Conservation (phyloP, 2,113 vertebrate species). For the Oenanthe oenanthe region DNA sequence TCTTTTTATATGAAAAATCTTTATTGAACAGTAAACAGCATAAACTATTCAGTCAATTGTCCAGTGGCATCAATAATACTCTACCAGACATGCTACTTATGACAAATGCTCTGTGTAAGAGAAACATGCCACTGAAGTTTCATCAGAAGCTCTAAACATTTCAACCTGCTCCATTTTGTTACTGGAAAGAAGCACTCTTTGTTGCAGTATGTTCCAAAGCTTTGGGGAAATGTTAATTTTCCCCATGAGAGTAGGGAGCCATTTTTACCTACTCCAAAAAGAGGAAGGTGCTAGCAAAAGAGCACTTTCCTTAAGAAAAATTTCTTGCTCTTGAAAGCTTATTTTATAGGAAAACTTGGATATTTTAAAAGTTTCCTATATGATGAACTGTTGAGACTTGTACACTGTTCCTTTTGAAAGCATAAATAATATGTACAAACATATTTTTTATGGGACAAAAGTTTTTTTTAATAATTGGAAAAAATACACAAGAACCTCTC, state of each 20-base stretch:
- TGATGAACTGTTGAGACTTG: background rate
- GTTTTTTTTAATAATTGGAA: background rate
- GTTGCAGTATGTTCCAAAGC: slow-evolving; percentile 52
- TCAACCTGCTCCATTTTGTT: slow-evolving; percentile 69
- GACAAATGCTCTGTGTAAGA: slow-evolving; percentile 75
- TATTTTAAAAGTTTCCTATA: slow-evolving; percentile 26
- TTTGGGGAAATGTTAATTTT: slow-evolving; percentile 49
- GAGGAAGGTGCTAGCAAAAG: slow-evolving; percentile 49
- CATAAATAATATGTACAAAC: background rate
- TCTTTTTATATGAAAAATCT: slow-evolving; percentile 58
- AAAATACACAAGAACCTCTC: background rate
- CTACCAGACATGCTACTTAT: slow-evolving; percentile 68
- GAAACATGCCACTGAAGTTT: slow-evolving; percentile 72
- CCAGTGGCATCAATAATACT: slow-evolving; percentile 72
- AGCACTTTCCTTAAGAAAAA: slow-evolving; percentile 50
- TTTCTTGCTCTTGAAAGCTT: slow-evolving; percentile 46
- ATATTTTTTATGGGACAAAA: background rate
- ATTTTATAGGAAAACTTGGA: slow-evolving; percentile 8
- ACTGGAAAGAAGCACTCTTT: slow-evolving; percentile 62
- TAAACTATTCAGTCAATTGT: slow-evolving; percentile 78
- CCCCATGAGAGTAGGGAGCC: slow-evolving; percentile 53
- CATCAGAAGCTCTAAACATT: slow-evolving; percentile 74
- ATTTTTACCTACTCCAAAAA: slow-evolving; percentile 57
- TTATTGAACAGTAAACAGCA: slow-evolving; percentile 75
- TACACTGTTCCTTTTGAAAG: background rate